These are phyloP conservation scores for Lithophane socia DNA, from an alignment of 2,888 invertebrate genomes.

Conservation along the genomic window DNA sequence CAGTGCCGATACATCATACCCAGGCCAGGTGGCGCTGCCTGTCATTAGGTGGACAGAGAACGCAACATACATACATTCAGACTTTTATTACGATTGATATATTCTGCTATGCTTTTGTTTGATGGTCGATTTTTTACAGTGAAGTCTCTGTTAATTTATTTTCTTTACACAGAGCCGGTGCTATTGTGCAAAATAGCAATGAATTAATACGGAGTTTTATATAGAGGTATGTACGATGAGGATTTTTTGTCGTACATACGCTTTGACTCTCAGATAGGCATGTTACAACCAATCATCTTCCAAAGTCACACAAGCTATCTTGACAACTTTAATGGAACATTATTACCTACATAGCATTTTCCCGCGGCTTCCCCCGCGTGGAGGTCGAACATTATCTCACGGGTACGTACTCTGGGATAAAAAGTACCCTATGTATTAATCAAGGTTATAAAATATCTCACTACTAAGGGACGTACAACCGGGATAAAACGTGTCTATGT, in stretches of 20 bases:
- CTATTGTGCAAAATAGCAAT: too few relatives aligned
- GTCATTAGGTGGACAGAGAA: constrained; percentile 26
- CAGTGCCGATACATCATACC: constrained; percentile 45
- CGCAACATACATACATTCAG: constrained; percentile 31
- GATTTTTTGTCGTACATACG: not conserved
- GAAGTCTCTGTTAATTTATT: not conserved
- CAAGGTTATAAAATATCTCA: too few relatives aligned
- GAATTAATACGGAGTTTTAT: not conserved
- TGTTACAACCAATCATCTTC: not conserved
- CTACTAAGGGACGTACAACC: too few relatives aligned
- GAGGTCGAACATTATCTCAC: too few relatives aligned
- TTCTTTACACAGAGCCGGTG: too few relatives aligned
- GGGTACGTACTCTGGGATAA: too few relatives aligned
- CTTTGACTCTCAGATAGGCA: not conserved
- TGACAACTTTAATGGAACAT: not conserved
- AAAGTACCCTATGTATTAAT: too few relatives aligned
- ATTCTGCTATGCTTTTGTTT: constrained; percentile 16
- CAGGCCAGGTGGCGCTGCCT: constrained; percentile 22
- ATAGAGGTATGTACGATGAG: not conserved
- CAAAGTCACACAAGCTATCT: not conserved
- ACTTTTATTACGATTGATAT: constrained; percentile 55
- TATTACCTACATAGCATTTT: not conserved
- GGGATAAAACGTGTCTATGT: too few relatives aligned
- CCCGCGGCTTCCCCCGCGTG: too few relatives aligned
- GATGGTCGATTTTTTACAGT: not conserved